A percentile compares a stretch with the other conserved stretches of the same genome.
phyloP scores from a whole-genome alignment of 64 coral and sea anemone species.

The Pocillopora damicornis region DNA sequence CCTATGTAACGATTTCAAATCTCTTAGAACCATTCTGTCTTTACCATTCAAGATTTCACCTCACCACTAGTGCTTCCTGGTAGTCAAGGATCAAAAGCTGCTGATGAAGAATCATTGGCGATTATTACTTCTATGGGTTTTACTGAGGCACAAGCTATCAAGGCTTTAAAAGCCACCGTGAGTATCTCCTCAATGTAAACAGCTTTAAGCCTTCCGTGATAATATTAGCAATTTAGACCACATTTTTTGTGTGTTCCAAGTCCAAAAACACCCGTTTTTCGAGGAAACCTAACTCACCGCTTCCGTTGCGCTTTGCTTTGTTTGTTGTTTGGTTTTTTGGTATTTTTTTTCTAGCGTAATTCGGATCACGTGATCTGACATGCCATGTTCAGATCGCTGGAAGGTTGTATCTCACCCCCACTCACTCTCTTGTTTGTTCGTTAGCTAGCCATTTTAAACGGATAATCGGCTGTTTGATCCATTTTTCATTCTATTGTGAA shows the following conservation, averaged over 20 bases:
- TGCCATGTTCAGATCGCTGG: no score
- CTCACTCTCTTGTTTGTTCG: no score
- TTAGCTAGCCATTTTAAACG: no score
- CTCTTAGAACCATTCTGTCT: not conserved
- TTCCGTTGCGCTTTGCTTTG: not conserved
- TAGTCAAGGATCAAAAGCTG: slow-evolving; percentile 12
- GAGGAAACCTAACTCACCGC: not conserved
- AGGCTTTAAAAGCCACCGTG: slow-evolving; percentile 87
- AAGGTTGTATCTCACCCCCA: no score
- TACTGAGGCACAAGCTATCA: slow-evolving; percentile 68
- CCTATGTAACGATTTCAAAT: not conserved
- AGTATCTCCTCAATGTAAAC: not conserved
- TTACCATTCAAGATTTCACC: slow-evolving; percentile 61
- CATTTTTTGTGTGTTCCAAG: no score
- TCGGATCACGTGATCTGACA: no score
- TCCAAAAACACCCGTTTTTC: no score
- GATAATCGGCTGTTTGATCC: no score
- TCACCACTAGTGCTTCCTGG: slow-evolving; percentile 52
- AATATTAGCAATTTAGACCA: no score
- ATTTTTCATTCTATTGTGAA: no score
- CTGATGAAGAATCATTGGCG: slow-evolving; percentile 71
- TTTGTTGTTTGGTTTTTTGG: no score
- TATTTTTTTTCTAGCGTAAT: no score
- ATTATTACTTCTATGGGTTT: slow-evolving; percentile 93
- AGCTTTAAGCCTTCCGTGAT: not conserved